Percentiles rank a stretch among this genome's conserved stretches.
phyloP scores from a whole-genome alignment of 2,888 invertebrate genomes.

The Drosophila subsilvestris region DNA sequence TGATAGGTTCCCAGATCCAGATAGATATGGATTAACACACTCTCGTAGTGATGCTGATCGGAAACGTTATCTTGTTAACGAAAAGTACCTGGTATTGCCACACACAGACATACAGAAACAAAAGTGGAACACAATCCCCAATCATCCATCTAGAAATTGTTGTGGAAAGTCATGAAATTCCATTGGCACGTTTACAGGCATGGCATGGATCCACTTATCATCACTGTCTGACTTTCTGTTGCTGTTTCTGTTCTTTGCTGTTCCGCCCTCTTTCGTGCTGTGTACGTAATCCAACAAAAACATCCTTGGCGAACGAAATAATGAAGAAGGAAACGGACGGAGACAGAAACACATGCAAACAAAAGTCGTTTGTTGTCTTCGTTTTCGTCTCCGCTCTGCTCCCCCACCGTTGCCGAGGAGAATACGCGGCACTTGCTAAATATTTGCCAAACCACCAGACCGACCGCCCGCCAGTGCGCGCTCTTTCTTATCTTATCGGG shows the following conservation, averaged over 20 bases:
- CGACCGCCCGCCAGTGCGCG: background rate
- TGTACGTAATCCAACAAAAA: background rate
- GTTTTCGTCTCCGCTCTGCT: background rate
- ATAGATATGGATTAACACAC: background rate
- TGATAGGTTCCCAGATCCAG: background rate
- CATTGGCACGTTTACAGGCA: constrained; percentile 17
- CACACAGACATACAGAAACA: background rate
- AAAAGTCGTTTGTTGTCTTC: constrained; percentile 6
- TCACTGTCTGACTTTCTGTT: constrained; percentile 46
- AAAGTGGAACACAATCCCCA: constrained; percentile 1
- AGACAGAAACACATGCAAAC: background rate
- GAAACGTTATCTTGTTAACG: background rate
- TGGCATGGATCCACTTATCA: constrained; percentile 28
- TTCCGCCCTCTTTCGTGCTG: background rate
- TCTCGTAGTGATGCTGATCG: background rate
- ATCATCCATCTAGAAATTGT: constrained; percentile 5
- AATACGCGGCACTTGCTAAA: constrained; percentile 1
- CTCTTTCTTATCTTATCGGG: constrained; percentile 65
- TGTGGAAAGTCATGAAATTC: constrained; percentile 34
- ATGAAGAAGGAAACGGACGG: background rate
- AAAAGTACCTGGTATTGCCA: constrained; percentile 17
- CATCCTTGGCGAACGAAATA: constrained; percentile 5
- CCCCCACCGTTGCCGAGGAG: background rate
- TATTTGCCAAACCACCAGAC: background rate
- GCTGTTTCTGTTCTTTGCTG: constrained; percentile 25